Conservation (phyloP, 1,140 invertebrate species). For the Heliothis subflexa region DNA sequence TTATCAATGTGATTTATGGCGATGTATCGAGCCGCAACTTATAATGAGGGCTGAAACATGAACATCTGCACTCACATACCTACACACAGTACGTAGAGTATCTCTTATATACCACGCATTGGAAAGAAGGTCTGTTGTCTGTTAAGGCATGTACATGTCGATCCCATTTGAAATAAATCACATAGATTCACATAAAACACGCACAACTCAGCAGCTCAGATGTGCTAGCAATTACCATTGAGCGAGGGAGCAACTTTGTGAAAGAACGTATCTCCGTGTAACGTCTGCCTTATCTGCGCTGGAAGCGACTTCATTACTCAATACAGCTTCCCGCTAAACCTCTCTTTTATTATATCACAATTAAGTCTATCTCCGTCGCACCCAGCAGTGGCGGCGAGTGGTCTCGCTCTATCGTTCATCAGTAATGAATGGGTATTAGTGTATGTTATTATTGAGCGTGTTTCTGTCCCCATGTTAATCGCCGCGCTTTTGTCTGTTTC, state of each 20-base stretch:
- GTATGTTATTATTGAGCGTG: conserved; percentile 41
- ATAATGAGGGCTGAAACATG: conserved; percentile 37
- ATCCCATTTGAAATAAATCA: background rate
- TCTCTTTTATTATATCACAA: conserved; percentile 51
- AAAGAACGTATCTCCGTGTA: conserved; percentile 11
- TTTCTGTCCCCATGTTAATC: conserved; percentile 36
- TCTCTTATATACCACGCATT: no score
- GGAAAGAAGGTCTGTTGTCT: no score
- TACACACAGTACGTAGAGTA: background rate
- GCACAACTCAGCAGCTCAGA: background rate
- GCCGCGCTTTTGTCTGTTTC: conserved; percentile 15
- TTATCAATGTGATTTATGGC: conserved; percentile 42
- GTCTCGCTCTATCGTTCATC: conserved; percentile 41
- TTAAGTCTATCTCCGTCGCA: conserved; percentile 34
- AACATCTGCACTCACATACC: background rate
- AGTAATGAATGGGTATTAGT: conserved; percentile 49
- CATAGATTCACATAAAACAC: background rate
- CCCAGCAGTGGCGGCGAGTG: no score
- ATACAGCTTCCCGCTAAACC: conserved; percentile 39
- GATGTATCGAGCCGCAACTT: conserved; percentile 19
- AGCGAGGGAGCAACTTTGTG: conserved; percentile 5
- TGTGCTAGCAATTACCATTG: conserved; percentile 4
- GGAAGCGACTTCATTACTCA: conserved; percentile 45
- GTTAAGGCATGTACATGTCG: background rate
- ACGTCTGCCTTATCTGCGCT: conserved; percentile 38